A percentile compares a stretch with the other conserved stretches of the same genome.
phyloP scores from a whole-genome alignment of 2,797 vertebrate species.

The Bradypodion ventrale region DNA sequence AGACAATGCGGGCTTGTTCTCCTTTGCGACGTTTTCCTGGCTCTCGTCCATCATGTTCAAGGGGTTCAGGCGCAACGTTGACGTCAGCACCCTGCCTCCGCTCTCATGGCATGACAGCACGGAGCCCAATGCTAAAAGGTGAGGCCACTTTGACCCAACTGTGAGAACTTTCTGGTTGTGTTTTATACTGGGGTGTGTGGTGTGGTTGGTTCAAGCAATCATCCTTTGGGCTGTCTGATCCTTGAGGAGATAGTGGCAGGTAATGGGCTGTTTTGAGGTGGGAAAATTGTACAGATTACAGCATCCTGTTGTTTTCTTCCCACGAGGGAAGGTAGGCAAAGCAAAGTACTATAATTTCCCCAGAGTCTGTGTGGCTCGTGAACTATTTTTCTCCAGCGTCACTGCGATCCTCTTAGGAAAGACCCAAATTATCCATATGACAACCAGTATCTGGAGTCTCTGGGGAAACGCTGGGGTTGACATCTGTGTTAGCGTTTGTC shows the following conservation, averaged over 20 bases:
- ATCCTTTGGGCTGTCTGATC: neutral
- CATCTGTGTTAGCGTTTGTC: no score
- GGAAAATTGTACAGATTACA: neutral
- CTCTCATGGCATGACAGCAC: conserved; percentile 75
- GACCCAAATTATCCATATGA: neutral
- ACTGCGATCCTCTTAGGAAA: neutral
- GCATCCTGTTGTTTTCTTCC: conserved; percentile 5
- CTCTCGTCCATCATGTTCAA: conserved; percentile 79
- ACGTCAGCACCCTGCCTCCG: conserved; percentile 62
- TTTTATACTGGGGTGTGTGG: no score
- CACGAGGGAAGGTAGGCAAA: neutral
- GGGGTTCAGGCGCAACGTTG: conserved; percentile 73
- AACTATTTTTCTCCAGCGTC: neutral
- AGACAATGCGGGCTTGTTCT: conserved; percentile 80
- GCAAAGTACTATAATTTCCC: neutral
- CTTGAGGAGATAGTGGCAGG: neutral
- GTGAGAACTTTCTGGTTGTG: neutral
- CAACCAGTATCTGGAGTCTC: no score
- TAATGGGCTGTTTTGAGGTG: neutral
- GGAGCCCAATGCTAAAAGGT: conserved; percentile 77
- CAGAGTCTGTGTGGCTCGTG: no score
- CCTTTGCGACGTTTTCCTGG: conserved; percentile 79
- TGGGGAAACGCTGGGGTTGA: neutral
- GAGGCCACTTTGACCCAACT: neutral
- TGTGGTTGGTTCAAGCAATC: neutral